Evolutionary conservation across 2,113 vertebrate genomes (phyloP).

Genomic region (Coregonus clupeaformis): DNA sequence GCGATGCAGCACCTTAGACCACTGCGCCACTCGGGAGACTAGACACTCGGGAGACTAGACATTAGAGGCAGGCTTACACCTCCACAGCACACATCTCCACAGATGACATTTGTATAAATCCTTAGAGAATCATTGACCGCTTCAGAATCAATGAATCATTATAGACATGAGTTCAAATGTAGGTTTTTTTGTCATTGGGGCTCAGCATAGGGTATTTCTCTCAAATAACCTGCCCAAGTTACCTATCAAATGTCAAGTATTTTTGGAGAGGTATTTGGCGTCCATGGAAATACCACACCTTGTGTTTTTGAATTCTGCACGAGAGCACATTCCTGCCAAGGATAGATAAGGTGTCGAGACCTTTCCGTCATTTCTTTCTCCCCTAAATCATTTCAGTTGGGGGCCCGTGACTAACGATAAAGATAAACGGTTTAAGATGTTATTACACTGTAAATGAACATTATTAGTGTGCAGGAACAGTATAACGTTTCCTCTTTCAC

Average conservation of each 20-base stretch:
- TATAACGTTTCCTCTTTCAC: slow-evolving; percentile 6
- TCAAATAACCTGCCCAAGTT: slow-evolving; percentile 16
- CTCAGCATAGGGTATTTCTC: neutral
- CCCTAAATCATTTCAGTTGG: slow-evolving; percentile 17
- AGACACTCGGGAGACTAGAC: too few species aligned
- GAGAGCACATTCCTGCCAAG: neutral
- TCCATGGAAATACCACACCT: slow-evolving; percentile 15
- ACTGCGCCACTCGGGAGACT: too few species aligned
- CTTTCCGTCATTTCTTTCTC: neutral
- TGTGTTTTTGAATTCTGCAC: slow-evolving; percentile 26
- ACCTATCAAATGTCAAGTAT: slow-evolving; percentile 14
- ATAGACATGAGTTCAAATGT: neutral
- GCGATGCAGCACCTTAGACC: too few species aligned
- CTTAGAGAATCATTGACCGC: neutral
- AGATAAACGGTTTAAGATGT: neutral
- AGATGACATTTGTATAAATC: neutral
- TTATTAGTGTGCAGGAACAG: neutral
- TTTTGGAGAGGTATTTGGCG: slow-evolving; percentile 13
- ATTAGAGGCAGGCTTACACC: neutral
- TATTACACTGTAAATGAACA: neutral
- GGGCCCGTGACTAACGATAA: neutral
- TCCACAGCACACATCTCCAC: neutral
- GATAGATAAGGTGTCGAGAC: too few species aligned
- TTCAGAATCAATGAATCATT: neutral
- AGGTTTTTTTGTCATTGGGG: slow-evolving; percentile 26